phyloP scores from a whole-genome alignment of 1,140 invertebrate species.

The Heterodera carotae region DNA sequence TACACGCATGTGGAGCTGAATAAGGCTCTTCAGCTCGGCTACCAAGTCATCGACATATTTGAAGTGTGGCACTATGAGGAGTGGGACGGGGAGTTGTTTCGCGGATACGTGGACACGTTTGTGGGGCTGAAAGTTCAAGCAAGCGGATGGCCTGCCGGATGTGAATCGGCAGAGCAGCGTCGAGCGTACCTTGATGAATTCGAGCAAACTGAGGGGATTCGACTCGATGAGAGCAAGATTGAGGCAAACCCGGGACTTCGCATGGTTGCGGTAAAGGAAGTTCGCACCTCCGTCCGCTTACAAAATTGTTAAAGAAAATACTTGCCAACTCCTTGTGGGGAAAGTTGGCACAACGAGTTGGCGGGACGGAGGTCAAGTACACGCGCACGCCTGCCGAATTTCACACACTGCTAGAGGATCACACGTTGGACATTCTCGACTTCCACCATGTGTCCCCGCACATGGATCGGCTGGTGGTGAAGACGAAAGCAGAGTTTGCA shows the following conservation, averaged over 20 bases:
- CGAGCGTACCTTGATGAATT: neutral
- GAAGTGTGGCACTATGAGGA: slow-evolving; percentile 13
- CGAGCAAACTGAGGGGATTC: neutral
- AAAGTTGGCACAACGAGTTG: slow-evolving; percentile 9
- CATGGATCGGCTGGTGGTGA: neutral
- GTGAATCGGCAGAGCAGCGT: neutral
- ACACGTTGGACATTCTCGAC: neutral
- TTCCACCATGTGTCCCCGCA: slow-evolving; percentile 2
- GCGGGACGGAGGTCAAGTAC: neutral
- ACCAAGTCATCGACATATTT: neutral
- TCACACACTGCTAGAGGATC: neutral
- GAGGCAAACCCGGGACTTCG: neutral
- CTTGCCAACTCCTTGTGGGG: neutral
- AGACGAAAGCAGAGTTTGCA: slow-evolving; percentile 6
- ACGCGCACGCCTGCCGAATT: slow-evolving; percentile 10
- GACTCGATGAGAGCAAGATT: neutral
- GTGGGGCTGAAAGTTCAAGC: too few species aligned
- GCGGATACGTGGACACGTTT: too few species aligned
- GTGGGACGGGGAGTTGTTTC: neutral
- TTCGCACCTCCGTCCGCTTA: neutral
- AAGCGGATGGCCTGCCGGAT: slow-evolving; percentile 4
- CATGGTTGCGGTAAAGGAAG: neutral
- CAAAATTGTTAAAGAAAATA: neutral
- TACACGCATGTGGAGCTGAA: neutral
- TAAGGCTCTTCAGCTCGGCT: neutral